Evolutionary conservation across 2,797 vertebrate genomes (phyloP).

Genomic region (Otolemur crassicaudatus): DNA sequence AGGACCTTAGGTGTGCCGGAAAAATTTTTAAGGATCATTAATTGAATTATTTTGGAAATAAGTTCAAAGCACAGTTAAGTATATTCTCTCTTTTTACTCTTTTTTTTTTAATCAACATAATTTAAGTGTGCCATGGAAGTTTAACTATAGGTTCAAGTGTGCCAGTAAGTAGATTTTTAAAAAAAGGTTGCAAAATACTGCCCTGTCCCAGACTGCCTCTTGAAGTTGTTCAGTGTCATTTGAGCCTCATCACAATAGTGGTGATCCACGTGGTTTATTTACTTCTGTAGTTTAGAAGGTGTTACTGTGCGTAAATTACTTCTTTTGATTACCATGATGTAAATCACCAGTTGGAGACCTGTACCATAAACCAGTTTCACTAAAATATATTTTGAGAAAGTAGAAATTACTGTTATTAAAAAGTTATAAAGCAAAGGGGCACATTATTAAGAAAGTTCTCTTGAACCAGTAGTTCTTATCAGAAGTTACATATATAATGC

Average conservation of each 20-base stretch:
- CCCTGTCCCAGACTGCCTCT: neutral
- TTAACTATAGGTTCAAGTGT: too few relatives aligned
- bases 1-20: too few relatives aligned
- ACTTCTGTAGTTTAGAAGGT: neutral
- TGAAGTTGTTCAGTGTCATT: neutral
- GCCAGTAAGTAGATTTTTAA: too few relatives aligned
- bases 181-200: too few relatives aligned
- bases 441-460: conserved; percentile 64
- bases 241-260: neutral
- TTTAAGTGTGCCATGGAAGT: too few relatives aligned
- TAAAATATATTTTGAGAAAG: conserved; percentile 68
- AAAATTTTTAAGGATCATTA: too few relatives aligned
- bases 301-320: conserved; percentile 14
- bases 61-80: too few relatives aligned
- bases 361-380: neutral
- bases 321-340: neutral
- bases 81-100: too few relatives aligned
- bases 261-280: neutral
- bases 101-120: too few relatives aligned
- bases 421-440: conserved; percentile 56
- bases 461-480: conserved; percentile 59
- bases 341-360: neutral
- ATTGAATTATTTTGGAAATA: too few relatives aligned
- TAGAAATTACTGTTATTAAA: conserved; percentile 65
- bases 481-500: conserved; percentile 65